Base-by-base conservation (phyloP, 2,797 vertebrate species). In the Cygnus olor region DNA sequence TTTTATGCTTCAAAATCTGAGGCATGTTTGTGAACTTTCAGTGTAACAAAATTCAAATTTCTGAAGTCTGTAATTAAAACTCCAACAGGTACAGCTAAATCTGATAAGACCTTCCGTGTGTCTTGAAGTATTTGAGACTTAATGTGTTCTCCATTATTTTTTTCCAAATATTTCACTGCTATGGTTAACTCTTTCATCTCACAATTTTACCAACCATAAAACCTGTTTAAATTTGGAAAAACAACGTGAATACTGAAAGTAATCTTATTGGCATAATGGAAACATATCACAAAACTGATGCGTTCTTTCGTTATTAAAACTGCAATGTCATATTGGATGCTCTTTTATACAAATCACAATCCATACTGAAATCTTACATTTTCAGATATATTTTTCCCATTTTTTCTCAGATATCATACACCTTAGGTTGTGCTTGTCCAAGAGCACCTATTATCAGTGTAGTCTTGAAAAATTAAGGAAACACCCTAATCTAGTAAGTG, bases 231-330 rank as follows among this genome's bases (percentile, higher is more conserved):
- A 61, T 16, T 76, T 76, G 21, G 16, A 16, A 70, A 81, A 90
- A 11, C 9, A 69, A n/a, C 69, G 22, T 24, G n/a, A 54, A 36
- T 54, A 54, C 20, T 28, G 40, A 68, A 61, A 72, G 32, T 42
- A 34, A 13, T 5, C 11, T 51, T 70, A 19, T 24, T 71, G 28
- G 10, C 49, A 18, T 27, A 56, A n/a, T 34, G 61, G 60, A 70
- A 86, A 58, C 32, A 65, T 11, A 34, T 61, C 5, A 20, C 54
- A 71, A 80, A 51, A 2, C 3, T 0, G 0, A 13, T n/a, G 3
- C 8, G 53, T 70, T 71, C 11, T 57, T 89, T 82, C 2, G 6
- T 51, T 72, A 42, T 82, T 88, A 85, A 61, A 78, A 47, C 4
- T 32, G 15, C 13, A 34, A 8, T 77, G 84, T 79, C 3, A 1